phyloP scores from a whole-genome alignment of 2,113 vertebrate species.

The Lasiurus cinereus region DNA sequence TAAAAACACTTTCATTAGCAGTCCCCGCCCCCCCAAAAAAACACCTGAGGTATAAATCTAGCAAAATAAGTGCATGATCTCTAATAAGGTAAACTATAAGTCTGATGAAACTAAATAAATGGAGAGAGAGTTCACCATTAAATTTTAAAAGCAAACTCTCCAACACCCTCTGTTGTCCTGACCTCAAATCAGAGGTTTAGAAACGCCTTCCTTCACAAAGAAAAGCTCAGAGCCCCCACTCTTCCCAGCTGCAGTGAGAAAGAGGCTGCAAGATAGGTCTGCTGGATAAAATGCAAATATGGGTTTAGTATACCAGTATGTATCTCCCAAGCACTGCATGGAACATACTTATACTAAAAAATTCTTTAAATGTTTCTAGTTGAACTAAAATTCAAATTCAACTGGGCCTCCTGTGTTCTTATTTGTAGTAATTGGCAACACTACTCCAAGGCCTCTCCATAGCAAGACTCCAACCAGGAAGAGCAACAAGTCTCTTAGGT shows the following conservation, averaged over 20 bases:
- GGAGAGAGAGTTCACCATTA: neutral
- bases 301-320: neutral
- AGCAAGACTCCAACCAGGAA: neutral
- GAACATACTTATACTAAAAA: neutral
- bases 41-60: neutral
- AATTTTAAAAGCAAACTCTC: neutral
- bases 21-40: neutral
- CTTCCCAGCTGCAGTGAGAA: neutral
- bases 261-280: neutral
- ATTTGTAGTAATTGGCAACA: neutral
- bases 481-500: neutral
- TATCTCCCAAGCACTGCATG: neutral
- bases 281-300: neutral
- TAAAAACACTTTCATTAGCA: slow-evolving; percentile 2
- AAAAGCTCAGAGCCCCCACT: neutral
- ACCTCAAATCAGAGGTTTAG: neutral
- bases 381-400: neutral
- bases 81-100: neutral
- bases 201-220: neutral
- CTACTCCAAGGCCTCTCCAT: neutral
- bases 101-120: neutral
- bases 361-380: neutral
- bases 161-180: neutral
- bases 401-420: neutral
- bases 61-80: neutral